phyloP scores from a whole-genome alignment of 1,140 invertebrate species.

The Drosophila tropicalis region DNA sequence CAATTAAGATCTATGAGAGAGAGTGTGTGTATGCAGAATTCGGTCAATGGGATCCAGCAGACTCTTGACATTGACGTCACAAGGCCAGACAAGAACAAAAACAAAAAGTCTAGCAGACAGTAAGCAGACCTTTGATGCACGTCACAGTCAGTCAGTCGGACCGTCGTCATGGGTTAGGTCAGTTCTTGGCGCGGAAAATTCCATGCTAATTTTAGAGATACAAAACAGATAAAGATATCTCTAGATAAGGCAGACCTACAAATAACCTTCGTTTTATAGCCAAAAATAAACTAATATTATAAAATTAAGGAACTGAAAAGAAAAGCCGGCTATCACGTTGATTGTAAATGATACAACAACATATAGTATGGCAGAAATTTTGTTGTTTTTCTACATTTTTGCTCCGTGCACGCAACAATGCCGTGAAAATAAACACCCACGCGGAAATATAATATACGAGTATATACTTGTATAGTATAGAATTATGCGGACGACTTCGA shows the following conservation, averaged over 20 bases:
- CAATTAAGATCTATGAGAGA: background rate
- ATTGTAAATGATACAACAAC: constrained; percentile 47
- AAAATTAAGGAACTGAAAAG: constrained; percentile 34
- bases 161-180: constrained; percentile 60
- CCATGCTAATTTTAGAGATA: constrained; percentile 57
- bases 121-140: constrained; percentile 31
- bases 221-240: constrained; percentile 4
- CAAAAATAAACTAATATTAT: background rate
- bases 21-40: constrained; percentile 1
- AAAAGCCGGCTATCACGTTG: constrained; percentile 47
- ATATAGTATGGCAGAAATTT: constrained; percentile 35
- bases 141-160: constrained; percentile 21
- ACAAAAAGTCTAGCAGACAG: constrained; percentile 22
- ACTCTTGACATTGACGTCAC: constrained; percentile 17
- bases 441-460: constrained; percentile 12
- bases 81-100: constrained; percentile 10
- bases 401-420: constrained; percentile 47
- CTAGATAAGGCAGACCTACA: constrained; percentile 59
- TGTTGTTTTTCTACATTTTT: background rate
- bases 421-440: constrained; percentile 54
- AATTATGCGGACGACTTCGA: background rate
- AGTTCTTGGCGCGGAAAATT: constrained; percentile 55
- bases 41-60: background rate
- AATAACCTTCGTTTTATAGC: constrained; percentile 59
- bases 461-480: no score